Conservation (phyloP, 1,140 invertebrate genomes). For the Steinernema feltiae region DNA sequence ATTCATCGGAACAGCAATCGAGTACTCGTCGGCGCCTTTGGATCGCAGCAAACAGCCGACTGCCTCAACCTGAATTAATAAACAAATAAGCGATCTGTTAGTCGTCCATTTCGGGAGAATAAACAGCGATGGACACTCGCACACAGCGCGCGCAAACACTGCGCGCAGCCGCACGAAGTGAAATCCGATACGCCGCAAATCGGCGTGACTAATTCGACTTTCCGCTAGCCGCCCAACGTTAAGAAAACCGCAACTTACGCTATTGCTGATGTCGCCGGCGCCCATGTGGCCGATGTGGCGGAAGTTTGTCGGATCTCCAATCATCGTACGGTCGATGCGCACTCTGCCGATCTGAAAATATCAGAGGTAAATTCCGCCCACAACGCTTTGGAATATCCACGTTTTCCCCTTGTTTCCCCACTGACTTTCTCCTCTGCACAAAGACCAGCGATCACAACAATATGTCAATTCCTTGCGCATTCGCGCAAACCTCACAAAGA, state of each 20-base stretch:
- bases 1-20: conserved; percentile 61
- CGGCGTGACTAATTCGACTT: conserved; percentile 1
- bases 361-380: conserved; percentile 2
- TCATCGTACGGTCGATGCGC: conserved; percentile 83
- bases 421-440: no score
- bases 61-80: conserved; percentile 65
- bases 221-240: conserved; percentile 28
- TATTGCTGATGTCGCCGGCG: conserved; percentile 66
- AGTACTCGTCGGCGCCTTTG: conserved; percentile 76
- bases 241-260: conserved; percentile 22
- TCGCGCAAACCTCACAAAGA: no score
- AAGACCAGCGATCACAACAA: no score
- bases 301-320: conserved; percentile 82
- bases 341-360: conserved; percentile 63
- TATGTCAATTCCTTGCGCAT: no score
- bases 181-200: not conserved
- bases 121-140: conserved; percentile 59
- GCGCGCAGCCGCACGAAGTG: not conserved
- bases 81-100: not conserved
- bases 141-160: not conserved
- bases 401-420: no score
- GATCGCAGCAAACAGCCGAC: conserved; percentile 79
- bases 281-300: conserved; percentile 82
- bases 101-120: conserved; percentile 39
- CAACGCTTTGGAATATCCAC: no score